Conservation (phyloP, 2,113 vertebrate species). For the Cygnus atratus region DNA sequence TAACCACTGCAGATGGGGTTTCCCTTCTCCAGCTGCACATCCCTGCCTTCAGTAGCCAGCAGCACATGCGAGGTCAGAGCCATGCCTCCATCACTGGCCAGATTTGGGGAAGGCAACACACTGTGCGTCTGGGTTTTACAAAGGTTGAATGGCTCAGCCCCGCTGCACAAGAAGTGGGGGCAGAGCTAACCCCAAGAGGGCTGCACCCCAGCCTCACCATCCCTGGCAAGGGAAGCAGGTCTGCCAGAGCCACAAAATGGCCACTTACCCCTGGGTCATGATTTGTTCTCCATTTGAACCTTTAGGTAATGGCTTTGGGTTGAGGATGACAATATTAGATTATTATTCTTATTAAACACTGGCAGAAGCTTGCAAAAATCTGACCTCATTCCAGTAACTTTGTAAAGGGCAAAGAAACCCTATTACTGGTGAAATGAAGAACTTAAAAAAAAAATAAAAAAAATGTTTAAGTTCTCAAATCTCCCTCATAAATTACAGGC, state of each 20-base stretch:
- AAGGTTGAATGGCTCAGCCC: not conserved
- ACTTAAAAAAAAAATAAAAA: not conserved
- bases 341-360: slow-evolving; percentile 21
- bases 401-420: slow-evolving; percentile 23
- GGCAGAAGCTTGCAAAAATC: slow-evolving; percentile 40
- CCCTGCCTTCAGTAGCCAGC: not conserved
- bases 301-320: not conserved
- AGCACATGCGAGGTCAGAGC: not conserved
- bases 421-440: slow-evolving; percentile 26
- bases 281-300: slow-evolving; percentile 13
- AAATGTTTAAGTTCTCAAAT: not conserved
- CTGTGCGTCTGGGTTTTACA: not conserved
- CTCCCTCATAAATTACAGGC: not conserved
- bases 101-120: not conserved
- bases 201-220: not conserved
- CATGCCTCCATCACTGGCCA: fast-evolving
- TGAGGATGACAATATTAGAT: slow-evolving; percentile 9
- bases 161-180: not conserved
- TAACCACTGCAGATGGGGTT: not conserved
- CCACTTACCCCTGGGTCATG: not conserved
- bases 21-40: not conserved
- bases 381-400: slow-evolving; percentile 44
- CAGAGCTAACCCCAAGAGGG: not conserved
- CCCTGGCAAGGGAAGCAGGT: not conserved
- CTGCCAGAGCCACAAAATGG: not conserved